Percentiles rank a stretch among this genome's conserved stretches.
These are phyloP conservation scores for Sus cebifrons DNA, from an alignment of 2,797 vertebrate species.

Conservation along the genomic window DNA sequence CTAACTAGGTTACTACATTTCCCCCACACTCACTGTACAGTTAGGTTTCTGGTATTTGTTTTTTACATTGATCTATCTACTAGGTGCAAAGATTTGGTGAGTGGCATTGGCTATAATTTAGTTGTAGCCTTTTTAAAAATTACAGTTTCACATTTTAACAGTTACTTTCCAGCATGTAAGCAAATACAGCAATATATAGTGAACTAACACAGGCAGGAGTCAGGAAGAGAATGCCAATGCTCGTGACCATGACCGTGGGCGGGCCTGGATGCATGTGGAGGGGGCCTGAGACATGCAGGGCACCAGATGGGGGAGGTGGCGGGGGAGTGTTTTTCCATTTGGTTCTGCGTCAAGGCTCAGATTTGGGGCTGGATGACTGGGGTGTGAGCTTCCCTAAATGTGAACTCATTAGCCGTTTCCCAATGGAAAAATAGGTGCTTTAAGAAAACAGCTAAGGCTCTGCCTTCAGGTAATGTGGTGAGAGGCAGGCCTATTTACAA, in stretches of 20 bases:
- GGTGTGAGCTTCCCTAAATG: neutral
- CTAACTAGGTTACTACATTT: constrained; percentile 84
- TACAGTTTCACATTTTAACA: constrained; percentile 90
- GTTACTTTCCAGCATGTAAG: constrained; percentile 89
- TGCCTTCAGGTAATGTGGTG: neutral
- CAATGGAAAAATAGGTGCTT: neutral
- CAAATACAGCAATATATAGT: constrained; percentile 89
- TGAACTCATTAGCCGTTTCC: constrained; percentile 48
- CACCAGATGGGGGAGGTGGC: neutral
- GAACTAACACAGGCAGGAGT: constrained; percentile 89
- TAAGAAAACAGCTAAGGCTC: constrained; percentile 20
- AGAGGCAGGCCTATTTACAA: neutral
- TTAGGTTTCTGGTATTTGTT: constrained; percentile 82
- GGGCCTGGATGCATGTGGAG: neutral
- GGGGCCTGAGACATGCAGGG: constrained; percentile 78
- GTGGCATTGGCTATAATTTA: constrained; percentile 87
- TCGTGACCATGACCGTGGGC: neutral
- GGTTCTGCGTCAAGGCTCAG: constrained; percentile 33
- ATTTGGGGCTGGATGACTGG: constrained; percentile 9
- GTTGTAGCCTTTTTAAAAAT: constrained; percentile 85
- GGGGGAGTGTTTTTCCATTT: constrained; percentile 13
- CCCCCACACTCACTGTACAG: constrained; percentile 85
- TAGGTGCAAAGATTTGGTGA: constrained; percentile 90
- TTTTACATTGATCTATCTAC: constrained; percentile 90
- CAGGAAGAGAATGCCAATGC: constrained; percentile 45